Evolutionary conservation across 1,140 invertebrate species (phyloP).

Genomic region (Dendroctonus ponderosae): DNA sequence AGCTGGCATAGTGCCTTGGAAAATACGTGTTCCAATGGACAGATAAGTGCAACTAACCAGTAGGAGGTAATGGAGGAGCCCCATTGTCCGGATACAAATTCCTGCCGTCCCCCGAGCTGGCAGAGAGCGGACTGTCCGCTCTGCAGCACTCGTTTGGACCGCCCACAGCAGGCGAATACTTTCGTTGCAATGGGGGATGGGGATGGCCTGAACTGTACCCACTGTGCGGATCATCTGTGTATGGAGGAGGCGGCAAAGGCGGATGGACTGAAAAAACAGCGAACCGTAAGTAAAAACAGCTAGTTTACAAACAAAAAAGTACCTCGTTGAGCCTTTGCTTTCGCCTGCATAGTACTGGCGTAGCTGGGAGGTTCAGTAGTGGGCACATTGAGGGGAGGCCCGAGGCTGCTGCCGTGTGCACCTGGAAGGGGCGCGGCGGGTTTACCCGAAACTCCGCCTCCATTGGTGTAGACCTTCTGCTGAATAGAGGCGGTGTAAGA

Average conservation of each 20-base stretch:
- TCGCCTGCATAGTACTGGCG: slow-evolving; percentile 85
- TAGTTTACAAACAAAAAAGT: slow-evolving; percentile 12
- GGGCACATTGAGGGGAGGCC: slow-evolving; percentile 59
- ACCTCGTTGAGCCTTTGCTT: slow-evolving; percentile 63
- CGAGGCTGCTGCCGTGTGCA: slow-evolving; percentile 51
- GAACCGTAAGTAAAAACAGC: not conserved
- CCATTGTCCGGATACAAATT: slow-evolving; percentile 50
- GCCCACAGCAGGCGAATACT: slow-evolving; percentile 60
- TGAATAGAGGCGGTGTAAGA: slow-evolving; percentile 79
- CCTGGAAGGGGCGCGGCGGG: slow-evolving; percentile 57
- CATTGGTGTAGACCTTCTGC: slow-evolving; percentile 61
- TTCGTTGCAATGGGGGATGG: slow-evolving; percentile 62
- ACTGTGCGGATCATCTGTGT: slow-evolving; percentile 52
- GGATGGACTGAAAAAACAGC: slow-evolving; percentile 14
- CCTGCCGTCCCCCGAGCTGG: slow-evolving; percentile 53
- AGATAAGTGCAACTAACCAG: slow-evolving; percentile 33
- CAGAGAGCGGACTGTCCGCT: slow-evolving; percentile 60
- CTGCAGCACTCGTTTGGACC: slow-evolving; percentile 57
- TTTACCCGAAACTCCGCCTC: slow-evolving; percentile 49
- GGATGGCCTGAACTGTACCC: slow-evolving; percentile 55
- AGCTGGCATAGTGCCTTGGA: no score
- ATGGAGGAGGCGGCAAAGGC: slow-evolving; percentile 68
- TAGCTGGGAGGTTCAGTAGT: slow-evolving; percentile 90
- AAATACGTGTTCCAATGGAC: no score
- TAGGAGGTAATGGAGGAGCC: slow-evolving; percentile 54